Evolutionary conservation across 2,113 vertebrate genomes (phyloP).

Genomic region (Anoplopoma fimbria): DNA sequence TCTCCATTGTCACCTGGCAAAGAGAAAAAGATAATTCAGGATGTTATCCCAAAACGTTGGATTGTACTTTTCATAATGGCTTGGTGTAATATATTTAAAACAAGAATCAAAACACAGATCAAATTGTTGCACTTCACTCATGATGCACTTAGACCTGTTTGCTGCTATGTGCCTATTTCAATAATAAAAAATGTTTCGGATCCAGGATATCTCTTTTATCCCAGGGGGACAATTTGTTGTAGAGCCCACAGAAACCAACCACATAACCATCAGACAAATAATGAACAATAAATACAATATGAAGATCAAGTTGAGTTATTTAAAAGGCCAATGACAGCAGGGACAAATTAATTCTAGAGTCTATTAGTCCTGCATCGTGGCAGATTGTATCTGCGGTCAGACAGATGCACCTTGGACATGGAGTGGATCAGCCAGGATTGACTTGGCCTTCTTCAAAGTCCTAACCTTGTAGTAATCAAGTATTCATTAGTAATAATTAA

Average conservation of each 20-base stretch:
- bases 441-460: neutral
- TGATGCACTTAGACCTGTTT: neutral
- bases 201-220: neutral
- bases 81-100: neutral
- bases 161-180: neutral
- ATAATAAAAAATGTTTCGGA: neutral
- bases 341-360: neutral
- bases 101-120: neutral
- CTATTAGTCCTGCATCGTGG: neutral
- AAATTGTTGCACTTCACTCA: neutral
- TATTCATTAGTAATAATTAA: neutral
- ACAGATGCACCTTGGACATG: neutral
- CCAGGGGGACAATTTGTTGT: neutral
- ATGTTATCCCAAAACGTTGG: neutral
- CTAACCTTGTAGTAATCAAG: neutral
- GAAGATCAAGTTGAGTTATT: neutral
- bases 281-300: neutral
- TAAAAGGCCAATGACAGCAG: neutral
- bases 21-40: slow-evolving; percentile 28
- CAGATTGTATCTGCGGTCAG: neutral
- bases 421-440: neutral
- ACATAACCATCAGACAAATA: neutral
- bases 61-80: neutral
- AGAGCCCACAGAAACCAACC: neutral
- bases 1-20: slow-evolving; percentile 74